These are phyloP conservation scores for Rissa tridactyla DNA, from an alignment of 2,113 vertebrate species.

Conservation along the genomic window DNA sequence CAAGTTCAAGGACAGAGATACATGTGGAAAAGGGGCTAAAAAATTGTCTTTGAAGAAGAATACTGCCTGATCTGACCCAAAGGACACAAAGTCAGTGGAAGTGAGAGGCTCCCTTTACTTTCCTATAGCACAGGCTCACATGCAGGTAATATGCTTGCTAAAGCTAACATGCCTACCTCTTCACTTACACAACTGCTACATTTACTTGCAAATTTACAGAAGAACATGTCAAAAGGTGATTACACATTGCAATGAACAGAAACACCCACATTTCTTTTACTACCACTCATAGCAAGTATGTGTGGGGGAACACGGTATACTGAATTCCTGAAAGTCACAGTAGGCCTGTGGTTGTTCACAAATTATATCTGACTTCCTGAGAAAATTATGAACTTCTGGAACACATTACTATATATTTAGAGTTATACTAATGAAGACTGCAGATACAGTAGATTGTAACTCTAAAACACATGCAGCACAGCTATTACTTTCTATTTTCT, in stretches of 20 bases:
- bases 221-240: constrained; percentile 5
- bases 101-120: neutral
- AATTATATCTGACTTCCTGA: neutral
- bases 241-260: neutral
- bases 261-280: constrained; percentile 37
- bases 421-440: neutral
- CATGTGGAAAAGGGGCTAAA: neutral
- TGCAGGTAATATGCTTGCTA: neutral
- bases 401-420: neutral
- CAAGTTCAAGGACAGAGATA: neutral
- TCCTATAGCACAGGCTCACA: neutral
- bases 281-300: neutral
- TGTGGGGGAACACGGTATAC: neutral
- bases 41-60: neutral
- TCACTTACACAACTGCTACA: neutral
- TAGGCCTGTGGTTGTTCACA: neutral
- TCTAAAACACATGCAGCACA: neutral
- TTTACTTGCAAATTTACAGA: constrained; percentile 14
- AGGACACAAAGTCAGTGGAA: neutral
- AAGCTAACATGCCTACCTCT: neutral
- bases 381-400: neutral
- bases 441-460: neutral
- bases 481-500: neutral
- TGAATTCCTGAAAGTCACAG: constrained; percentile 28
- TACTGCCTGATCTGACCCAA: neutral